Evolutionary conservation across 2,113 vertebrate species (phyloP).

Genomic region (Albula goreensis): DNA sequence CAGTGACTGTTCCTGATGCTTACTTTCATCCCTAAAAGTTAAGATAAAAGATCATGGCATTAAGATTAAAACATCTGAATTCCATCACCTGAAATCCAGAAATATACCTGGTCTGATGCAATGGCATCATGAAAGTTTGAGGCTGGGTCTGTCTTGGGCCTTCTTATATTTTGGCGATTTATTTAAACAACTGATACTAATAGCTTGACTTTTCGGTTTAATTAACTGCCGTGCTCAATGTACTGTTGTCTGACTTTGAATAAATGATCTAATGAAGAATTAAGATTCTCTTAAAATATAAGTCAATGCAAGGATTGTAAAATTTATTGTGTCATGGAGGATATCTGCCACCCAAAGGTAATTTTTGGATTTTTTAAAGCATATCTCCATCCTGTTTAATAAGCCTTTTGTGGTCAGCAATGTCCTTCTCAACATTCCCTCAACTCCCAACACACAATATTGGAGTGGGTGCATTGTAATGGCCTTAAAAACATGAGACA

Average conservation of each 20-base stretch:
- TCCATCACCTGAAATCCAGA: no score
- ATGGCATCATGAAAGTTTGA: not conserved
- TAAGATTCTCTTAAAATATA: not conserved
- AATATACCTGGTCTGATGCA: no score
- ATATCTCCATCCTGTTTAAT: not conserved
- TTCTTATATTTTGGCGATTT: not conserved
- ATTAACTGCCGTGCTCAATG: not conserved
- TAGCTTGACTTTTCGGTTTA: not conserved
- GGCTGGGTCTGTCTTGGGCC: not conserved
- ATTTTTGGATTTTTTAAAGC: not conserved
- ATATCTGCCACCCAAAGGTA: not conserved
- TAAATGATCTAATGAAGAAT: not conserved
- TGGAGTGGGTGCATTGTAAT: not conserved
- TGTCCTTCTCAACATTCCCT: not conserved
- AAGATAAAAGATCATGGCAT: no score
- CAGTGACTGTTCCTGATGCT: not conserved
- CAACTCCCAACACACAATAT: not conserved
- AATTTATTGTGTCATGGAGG: not conserved
- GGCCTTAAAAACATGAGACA: not conserved
- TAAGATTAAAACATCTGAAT: no score
- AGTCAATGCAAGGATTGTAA: not conserved
- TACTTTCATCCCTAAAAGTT: no score
- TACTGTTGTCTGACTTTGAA: not conserved
- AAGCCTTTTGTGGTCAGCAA: not conserved
- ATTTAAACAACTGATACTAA: not conserved